Evolutionary conservation across 2,797 vertebrate species (phyloP).

Genomic region (Morelia viridis): DNA sequence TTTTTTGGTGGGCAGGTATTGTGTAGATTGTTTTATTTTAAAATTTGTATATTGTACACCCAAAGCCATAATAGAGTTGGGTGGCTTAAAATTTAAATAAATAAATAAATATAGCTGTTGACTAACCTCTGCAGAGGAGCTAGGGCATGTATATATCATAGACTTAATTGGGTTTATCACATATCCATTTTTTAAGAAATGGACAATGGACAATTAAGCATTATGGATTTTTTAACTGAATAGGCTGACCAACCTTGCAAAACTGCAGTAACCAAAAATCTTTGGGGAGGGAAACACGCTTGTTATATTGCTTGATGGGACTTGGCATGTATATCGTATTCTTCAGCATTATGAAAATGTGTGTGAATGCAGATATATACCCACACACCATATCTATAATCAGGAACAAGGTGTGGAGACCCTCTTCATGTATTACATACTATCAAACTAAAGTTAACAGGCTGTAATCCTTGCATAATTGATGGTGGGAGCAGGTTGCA

Average conservation of each 20-base stretch:
- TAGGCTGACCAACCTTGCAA: neutral
- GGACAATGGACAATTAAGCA: neutral
- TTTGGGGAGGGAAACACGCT: neutral
- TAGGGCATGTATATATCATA: neutral
- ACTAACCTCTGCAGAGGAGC: no score
- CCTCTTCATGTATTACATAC: neutral
- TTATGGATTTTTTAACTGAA: neutral
- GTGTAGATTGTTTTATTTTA: no score
- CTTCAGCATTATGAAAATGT: neutral
- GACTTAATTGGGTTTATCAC: neutral
- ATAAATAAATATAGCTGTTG: no score
- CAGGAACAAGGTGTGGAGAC: neutral
- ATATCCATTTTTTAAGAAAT: neutral
- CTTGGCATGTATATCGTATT: neutral
- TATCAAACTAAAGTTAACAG: neutral
- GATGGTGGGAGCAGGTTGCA: neutral
- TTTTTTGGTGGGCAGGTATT: no score
- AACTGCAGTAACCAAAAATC: neutral
- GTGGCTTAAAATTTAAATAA: no score
- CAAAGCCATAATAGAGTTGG: no score
- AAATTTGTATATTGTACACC: no score
- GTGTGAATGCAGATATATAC: neutral
- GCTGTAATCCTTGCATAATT: neutral
- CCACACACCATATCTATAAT: neutral
- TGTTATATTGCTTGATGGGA: neutral